A percentile compares a stretch with the other conserved stretches of the same genome.
Conservation (phyloP, 2,888 invertebrate species). For the Dasypolia templi region DNA sequence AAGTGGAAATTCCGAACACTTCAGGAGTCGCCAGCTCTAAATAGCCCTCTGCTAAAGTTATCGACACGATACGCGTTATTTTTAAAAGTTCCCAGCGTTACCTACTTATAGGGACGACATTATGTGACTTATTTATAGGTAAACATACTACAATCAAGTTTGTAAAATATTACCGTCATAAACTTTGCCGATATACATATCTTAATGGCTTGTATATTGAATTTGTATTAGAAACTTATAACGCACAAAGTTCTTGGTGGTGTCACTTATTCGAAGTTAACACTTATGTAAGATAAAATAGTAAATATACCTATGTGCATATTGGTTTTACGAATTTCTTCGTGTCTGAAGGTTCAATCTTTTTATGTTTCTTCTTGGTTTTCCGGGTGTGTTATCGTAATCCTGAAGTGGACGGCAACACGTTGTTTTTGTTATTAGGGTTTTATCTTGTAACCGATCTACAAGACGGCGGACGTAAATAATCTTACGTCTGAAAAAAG, state of each 20-base stretch:
- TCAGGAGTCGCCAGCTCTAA: conserved; percentile 33
- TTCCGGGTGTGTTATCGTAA: conserved; percentile 44
- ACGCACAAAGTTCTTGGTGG: conserved; percentile 5
- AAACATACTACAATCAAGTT: conserved; percentile 49
- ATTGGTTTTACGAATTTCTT: conserved; percentile 25
- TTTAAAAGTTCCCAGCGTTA: conserved; percentile 53
- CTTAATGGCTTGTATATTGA: conserved; percentile 36
- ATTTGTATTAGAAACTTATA: conserved; percentile 39
- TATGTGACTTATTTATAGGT: conserved; percentile 50
- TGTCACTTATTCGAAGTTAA: neutral
- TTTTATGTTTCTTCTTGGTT: conserved; percentile 42
- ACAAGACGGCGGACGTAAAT: conserved; percentile 13
- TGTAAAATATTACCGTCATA: conserved; percentile 41
- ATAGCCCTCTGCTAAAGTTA: conserved; percentile 53
- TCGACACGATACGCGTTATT: conserved; percentile 54
- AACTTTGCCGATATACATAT: conserved; percentile 34
- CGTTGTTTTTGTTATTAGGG: conserved; percentile 26
- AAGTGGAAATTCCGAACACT: conserved; percentile 28
- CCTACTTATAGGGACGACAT: conserved; percentile 32
- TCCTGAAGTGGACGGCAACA: conserved; percentile 35
- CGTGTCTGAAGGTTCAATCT: conserved; percentile 30
- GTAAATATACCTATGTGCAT: conserved; percentile 10
- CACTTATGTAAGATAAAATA: neutral
- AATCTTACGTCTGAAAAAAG: neutral
- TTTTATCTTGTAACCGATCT: conserved; percentile 43